Conservation (phyloP, 1,140 invertebrate species). For the Kradibia gibbosae region DNA sequence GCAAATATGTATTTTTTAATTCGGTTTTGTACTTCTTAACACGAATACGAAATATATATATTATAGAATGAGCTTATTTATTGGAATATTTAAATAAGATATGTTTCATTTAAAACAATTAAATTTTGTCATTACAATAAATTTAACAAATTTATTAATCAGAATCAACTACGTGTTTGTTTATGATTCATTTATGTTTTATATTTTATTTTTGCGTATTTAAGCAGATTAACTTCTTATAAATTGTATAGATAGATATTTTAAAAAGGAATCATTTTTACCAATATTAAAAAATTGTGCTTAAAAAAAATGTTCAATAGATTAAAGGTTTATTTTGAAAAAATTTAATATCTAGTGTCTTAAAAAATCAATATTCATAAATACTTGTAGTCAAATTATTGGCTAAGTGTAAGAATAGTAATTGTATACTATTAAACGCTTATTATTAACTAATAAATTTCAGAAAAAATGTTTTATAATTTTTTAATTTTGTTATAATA, state of each 20-base stretch:
- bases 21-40: too few relatives aligned
- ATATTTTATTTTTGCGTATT: background rate
- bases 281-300: too few relatives aligned
- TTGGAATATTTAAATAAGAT: background rate
- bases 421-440: background rate
- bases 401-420: background rate
- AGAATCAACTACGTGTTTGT: background rate
- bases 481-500: too few relatives aligned
- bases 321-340: too few relatives aligned
- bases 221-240: background rate
- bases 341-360: too few relatives aligned
- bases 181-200: background rate
- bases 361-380: too few relatives aligned
- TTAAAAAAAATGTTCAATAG: too few relatives aligned
- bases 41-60: background rate
- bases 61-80: background rate
- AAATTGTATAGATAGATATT: too few relatives aligned
- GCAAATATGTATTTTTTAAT: too few relatives aligned
- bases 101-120: background rate
- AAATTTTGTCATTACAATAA: background rate
- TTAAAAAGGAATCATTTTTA: too few relatives aligned
- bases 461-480: too few relatives aligned
- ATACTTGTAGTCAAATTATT: too few relatives aligned
- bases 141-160: background rate
- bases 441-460: background rate